Conservation (phyloP, 2,797 vertebrate genomes). For the Pterois miles region DNA sequence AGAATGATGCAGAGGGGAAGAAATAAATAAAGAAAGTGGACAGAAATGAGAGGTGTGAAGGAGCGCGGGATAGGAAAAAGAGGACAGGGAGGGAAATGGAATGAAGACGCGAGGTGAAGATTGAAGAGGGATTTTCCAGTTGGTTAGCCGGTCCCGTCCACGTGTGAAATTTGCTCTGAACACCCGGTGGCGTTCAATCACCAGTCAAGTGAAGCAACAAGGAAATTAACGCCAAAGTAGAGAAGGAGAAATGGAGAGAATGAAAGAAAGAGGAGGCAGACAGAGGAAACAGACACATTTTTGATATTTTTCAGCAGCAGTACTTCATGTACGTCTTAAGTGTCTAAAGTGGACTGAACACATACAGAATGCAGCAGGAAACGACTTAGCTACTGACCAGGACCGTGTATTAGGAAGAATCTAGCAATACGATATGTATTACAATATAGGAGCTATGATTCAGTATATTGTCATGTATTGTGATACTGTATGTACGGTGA, state of each 20-base stretch:
- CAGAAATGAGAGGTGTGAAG: constrained; percentile 9
- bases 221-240: constrained; percentile 47
- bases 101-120: constrained; percentile 59
- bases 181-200: constrained; percentile 74
- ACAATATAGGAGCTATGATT: not conserved
- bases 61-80: not conserved
- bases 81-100: constrained; percentile 46
- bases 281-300: not conserved
- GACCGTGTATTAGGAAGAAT: not conserved
- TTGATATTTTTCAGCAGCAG: not conserved
- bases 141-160: constrained; percentile 64
- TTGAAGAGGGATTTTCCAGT: constrained; percentile 73
- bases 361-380: not conserved
- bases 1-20: not conserved
- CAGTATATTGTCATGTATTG: not conserved
- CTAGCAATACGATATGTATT: not conserved
- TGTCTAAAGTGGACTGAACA: not conserved
- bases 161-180: constrained; percentile 75
- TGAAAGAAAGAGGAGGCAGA: not conserved
- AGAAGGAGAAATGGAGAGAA: constrained; percentile 14
- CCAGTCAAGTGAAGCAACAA: constrained; percentile 54
- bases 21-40: not conserved
- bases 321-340: not conserved
- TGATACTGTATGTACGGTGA: not conserved
- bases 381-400: not conserved